Conservation (phyloP, 2,113 vertebrate species). For the Halcyon malimbica region DNA sequence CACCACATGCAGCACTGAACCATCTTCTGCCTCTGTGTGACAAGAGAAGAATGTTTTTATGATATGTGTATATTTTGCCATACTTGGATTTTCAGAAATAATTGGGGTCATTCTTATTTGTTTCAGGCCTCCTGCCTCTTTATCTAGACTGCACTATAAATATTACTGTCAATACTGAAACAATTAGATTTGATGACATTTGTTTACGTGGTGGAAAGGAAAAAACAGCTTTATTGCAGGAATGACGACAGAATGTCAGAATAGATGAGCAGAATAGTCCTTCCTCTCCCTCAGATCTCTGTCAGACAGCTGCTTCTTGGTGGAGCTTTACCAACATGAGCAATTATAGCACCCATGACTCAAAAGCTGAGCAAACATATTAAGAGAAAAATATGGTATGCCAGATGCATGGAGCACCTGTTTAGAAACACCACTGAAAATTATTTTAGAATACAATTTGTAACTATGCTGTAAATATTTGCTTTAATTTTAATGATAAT, state of each 20-base stretch:
- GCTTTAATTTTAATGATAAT: neutral
- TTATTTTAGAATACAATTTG: neutral
- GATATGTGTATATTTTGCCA: neutral
- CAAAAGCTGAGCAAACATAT: neutral
- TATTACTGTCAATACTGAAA: neutral
- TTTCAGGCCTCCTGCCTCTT: neutral
- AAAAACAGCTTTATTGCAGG: neutral
- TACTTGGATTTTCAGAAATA: conserved; percentile 2
- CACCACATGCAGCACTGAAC: neutral
- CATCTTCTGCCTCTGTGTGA: neutral
- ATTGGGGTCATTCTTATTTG: neutral
- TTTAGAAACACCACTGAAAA: neutral
- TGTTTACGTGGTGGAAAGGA: neutral
- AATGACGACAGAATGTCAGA: neutral
- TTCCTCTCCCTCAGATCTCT: neutral
- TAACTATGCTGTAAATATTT: neutral
- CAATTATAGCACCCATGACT: neutral
- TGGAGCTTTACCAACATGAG: neutral
- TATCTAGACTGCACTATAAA: neutral
- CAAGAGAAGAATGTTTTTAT: conserved; percentile 21
- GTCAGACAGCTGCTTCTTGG: neutral
- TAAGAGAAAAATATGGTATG: neutral
- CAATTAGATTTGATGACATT: neutral
- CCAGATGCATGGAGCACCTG: neutral
- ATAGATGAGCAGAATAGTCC: neutral